Conservation (phyloP, 2,888 invertebrate genomes). For the Trichacis sp. region DNA sequence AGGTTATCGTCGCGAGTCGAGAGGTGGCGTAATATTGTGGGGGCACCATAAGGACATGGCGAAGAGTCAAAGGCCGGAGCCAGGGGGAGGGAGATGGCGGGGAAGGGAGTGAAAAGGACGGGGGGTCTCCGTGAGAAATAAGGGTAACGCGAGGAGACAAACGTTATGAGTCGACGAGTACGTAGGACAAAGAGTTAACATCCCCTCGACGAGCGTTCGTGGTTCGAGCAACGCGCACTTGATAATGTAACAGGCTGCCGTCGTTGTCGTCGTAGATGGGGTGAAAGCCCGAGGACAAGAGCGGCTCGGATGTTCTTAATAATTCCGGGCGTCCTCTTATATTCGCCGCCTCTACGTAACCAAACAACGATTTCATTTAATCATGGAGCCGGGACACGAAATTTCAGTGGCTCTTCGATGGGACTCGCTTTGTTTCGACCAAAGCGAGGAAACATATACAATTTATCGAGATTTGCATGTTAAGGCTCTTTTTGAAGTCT, state of each 20-base stretch:
- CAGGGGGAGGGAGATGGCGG: slow-evolving; percentile 30
- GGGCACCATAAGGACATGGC: slow-evolving; percentile 19
- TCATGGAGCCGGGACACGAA: too few relatives aligned
- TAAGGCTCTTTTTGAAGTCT: too few relatives aligned
- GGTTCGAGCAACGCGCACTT: slow-evolving; percentile 48
- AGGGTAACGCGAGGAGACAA: slow-evolving; percentile 30
- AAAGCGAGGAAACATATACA: too few relatives aligned
- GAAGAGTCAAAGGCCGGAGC: slow-evolving; percentile 21
- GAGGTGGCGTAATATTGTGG: slow-evolving; percentile 19
- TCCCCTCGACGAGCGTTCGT: slow-evolving; percentile 34
- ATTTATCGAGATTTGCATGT: too few relatives aligned
- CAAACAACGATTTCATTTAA: slow-evolving; percentile 31
- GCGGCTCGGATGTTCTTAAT: slow-evolving; percentile 61
- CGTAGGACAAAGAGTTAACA: slow-evolving; percentile 41
- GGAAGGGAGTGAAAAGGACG: slow-evolving; percentile 44
- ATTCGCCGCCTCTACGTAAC: slow-evolving; percentile 38
- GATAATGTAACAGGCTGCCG: slow-evolving; percentile 54
- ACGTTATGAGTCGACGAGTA: slow-evolving; percentile 38
- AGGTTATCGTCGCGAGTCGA: slow-evolving; percentile 40
- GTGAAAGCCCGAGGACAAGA: slow-evolving; percentile 51
- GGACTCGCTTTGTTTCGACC: too few relatives aligned
- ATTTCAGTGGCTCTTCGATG: slow-evolving; percentile 41
- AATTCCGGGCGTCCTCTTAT: slow-evolving; percentile 54
- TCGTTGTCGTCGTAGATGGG: slow-evolving; percentile 34
- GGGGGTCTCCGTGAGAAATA: slow-evolving; percentile 29